Evolutionary conservation across 2,888 invertebrate species (phyloP), one percentile per base, ranked within the genome.

Genomic region (Tortrix viridana): DNA sequence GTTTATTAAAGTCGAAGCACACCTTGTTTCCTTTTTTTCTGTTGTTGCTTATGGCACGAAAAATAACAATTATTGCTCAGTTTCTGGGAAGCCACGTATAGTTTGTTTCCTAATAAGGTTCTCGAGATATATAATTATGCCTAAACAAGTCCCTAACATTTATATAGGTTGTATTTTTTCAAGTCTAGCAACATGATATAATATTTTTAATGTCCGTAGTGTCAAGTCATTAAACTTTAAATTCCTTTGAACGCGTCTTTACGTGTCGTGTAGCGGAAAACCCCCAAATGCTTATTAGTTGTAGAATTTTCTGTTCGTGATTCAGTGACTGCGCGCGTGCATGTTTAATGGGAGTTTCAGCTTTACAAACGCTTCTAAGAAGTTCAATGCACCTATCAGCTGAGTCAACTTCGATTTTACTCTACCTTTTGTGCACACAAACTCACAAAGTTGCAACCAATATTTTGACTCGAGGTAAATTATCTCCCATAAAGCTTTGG

Each of bases 311-410:
- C 32, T 12, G 41, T 47, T 22, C 46, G 73, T 75, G 74, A 75
- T 73, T 75, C 74, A 73, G 68, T 70, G 68, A 61, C 69, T 63
- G 56, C 69, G 69, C 67, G 59, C 70, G 59, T 69, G 71, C 67
- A 70, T 72, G 69, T 71, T 69, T 55, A 59, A 66, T 67, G 70
- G 70, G 69, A 73, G 71, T 74, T 78, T 74, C 72, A 74, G 75
- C 71, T 61, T 68, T 67, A 64, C 68, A 70, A 65, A 77, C 77
- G 74, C 73, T 84, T 85, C 82, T 75, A 71, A 72, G 79, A 86
- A 82, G 89, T 86, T 89, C 88, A 85, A 82, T 82, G 88, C 77
- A 82, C 88, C 81, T 76, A 84, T 84, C 84, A 88, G 82, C 84
- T 89, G 89, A 88, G 84, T 89, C 88, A 88, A 86, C 78, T 77